Percentiles rank a stretch among this genome's conserved stretches.
These are phyloP conservation scores for Chymomyza amoena DNA, from an alignment of 2,888 invertebrate species.

Conservation along the genomic window DNA sequence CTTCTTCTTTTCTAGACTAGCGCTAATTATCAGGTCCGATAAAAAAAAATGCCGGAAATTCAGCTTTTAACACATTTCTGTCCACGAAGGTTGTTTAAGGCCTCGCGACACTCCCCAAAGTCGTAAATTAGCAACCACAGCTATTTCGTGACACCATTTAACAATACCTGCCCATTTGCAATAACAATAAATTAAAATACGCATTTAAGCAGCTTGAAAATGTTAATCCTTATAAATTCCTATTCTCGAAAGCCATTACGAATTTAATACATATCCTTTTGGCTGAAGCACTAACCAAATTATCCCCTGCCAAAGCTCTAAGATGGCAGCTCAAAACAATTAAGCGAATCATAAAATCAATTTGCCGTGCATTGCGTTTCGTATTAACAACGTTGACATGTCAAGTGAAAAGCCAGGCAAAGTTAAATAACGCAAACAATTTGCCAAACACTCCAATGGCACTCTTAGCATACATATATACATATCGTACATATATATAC, in stretches of 20 bases:
- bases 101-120: no score
- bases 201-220: neutral
- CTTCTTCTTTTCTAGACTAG: no score
- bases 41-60: no score
- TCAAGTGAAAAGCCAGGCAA: slow-evolving; percentile 44
- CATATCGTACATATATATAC: neutral
- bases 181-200: neutral
- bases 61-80: no score
- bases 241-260: neutral
- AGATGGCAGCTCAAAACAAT: slow-evolving; percentile 20
- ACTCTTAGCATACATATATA: neutral
- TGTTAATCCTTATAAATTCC: neutral
- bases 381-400: slow-evolving; percentile 43
- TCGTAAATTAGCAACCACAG: neutral
- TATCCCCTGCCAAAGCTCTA: neutral
- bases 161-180: neutral
- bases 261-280: neutral
- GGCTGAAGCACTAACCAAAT: neutral
- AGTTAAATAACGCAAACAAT: slow-evolving; percentile 35
- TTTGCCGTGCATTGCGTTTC: slow-evolving; percentile 41
- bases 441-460: slow-evolving; percentile 19
- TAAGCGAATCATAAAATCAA: slow-evolving; percentile 57
- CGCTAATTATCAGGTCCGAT: no score
- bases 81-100: no score
- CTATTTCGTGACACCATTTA: neutral